Conservation (phyloP, 2,113 vertebrate species). For the Etheostoma spectabile region DNA sequence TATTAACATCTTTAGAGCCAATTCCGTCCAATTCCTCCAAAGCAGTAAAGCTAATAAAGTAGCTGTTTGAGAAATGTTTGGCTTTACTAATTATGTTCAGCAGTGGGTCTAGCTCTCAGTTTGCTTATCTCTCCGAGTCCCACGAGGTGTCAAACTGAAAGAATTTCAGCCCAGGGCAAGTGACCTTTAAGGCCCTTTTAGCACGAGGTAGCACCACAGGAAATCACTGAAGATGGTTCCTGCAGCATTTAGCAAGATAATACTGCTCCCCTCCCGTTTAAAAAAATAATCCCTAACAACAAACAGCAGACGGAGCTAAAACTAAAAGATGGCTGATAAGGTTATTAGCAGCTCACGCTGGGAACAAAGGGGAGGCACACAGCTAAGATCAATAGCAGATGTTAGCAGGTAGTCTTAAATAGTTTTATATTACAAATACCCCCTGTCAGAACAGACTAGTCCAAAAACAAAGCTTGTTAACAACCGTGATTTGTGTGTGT, state of each 20-base stretch:
- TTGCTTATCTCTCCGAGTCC: slow-evolving; percentile 78
- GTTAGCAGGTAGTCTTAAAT: slow-evolving; percentile 87
- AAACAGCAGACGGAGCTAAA: slow-evolving; percentile 90
- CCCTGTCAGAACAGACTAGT: slow-evolving; percentile 77
- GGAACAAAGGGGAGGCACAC: slow-evolving; percentile 84
- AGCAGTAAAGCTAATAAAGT: slow-evolving; percentile 41
- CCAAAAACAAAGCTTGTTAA: slow-evolving; percentile 78
- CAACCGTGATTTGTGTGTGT: slow-evolving; percentile 46
- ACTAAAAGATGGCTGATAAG: slow-evolving; percentile 90
- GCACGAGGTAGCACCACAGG: slow-evolving; percentile 87
- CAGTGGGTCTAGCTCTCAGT: slow-evolving; percentile 63
- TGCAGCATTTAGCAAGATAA: slow-evolving; percentile 87
- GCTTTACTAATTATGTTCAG: slow-evolving; percentile 71
- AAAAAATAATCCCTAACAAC: slow-evolving; percentile 69
- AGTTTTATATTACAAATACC: slow-evolving; percentile 77
- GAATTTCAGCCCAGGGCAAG: slow-evolving; percentile 85
- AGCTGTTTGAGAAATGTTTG: slow-evolving; percentile 60
- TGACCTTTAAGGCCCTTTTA: slow-evolving; percentile 84
- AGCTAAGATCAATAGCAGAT: slow-evolving; percentile 85
- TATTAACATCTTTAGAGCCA: slow-evolving; percentile 28
- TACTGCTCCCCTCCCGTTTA: slow-evolving; percentile 52
- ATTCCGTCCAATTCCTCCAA: slow-evolving; percentile 17
- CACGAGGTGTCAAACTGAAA: slow-evolving; percentile 80
- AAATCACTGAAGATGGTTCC: slow-evolving; percentile 86
- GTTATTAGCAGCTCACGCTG: slow-evolving; percentile 85